Percentiles rank a stretch among this genome's conserved stretches.
Evolutionary conservation across 2,888 invertebrate species (phyloP).

Genomic region (Chirona hameri): DNA sequence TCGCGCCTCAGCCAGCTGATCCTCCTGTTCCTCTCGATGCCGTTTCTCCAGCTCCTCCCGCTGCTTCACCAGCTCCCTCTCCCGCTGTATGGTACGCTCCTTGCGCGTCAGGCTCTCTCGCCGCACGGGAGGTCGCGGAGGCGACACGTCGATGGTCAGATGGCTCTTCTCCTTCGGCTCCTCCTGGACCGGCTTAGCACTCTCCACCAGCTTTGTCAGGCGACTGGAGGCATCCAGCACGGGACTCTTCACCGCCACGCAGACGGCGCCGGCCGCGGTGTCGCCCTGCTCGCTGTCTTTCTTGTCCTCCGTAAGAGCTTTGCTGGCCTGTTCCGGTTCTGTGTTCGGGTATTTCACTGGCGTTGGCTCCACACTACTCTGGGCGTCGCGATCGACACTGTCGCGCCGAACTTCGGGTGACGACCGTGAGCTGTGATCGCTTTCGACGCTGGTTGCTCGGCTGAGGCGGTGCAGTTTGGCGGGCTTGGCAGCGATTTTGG

Average conservation of each 20-base stretch:
- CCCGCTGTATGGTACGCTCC: neutral
- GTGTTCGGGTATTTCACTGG: neutral
- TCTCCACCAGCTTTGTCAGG: conserved; percentile 8
- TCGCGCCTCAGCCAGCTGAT: neutral
- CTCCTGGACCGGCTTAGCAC: neutral
- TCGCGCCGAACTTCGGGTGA: neutral
- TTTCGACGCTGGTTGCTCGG: neutral
- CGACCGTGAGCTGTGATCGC: neutral
- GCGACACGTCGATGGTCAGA: neutral
- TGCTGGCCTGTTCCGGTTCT: neutral
- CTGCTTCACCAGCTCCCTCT: neutral
- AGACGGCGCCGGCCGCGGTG: neutral
- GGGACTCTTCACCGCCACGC: neutral
- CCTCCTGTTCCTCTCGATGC: neutral
- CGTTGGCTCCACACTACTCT: neutral
- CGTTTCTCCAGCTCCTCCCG: conserved; percentile 4
- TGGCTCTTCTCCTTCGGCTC: neutral
- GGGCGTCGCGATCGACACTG: too few relatives aligned
- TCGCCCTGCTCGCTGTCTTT: too few relatives aligned
- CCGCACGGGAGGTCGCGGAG: neutral
- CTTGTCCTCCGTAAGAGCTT: neutral
- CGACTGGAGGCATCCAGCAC: neutral
- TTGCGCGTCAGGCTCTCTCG: neutral
- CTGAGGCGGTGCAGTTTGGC: neutral
- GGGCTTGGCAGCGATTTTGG: conserved; percentile 41